phyloP scores from a whole-genome alignment of 2,797 vertebrate species.

The Dendrocincla tyrannina region DNA sequence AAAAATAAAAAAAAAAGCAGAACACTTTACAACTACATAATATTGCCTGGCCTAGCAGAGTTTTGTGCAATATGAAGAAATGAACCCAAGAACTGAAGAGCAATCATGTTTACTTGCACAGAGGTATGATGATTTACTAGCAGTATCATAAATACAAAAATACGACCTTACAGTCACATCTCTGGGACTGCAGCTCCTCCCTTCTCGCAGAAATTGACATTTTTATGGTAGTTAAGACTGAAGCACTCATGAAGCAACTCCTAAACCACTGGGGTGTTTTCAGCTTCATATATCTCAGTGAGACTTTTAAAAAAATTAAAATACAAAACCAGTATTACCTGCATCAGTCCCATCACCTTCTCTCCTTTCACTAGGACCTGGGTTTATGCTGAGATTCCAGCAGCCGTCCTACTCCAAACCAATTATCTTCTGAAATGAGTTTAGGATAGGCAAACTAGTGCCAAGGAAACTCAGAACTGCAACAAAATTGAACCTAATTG shows the following conservation, averaged over 20 bases:
- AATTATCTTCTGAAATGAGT: background rate
- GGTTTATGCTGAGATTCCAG: background rate
- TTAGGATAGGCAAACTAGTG: background rate
- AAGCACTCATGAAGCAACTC: background rate
- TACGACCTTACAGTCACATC: background rate
- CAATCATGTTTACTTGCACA: background rate
- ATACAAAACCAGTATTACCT: background rate
- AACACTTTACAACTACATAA: background rate
- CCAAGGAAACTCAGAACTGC: background rate
- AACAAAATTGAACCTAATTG: background rate
- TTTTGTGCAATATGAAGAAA: background rate
- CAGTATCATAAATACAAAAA: background rate
- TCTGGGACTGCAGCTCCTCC: background rate
- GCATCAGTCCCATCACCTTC: background rate
- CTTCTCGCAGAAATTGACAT: background rate
- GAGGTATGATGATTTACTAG: background rate
- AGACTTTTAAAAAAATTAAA: background rate
- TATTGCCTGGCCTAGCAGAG: background rate
- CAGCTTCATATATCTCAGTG: background rate
- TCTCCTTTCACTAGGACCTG: background rate
- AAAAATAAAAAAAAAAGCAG: background rate
- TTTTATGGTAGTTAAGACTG: background rate
- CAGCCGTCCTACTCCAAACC: background rate
- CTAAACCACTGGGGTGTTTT: background rate
- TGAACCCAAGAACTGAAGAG: background rate